Evolutionary conservation across 2,888 invertebrate species (phyloP).

Genomic region (Linnaemya tessellans): DNA sequence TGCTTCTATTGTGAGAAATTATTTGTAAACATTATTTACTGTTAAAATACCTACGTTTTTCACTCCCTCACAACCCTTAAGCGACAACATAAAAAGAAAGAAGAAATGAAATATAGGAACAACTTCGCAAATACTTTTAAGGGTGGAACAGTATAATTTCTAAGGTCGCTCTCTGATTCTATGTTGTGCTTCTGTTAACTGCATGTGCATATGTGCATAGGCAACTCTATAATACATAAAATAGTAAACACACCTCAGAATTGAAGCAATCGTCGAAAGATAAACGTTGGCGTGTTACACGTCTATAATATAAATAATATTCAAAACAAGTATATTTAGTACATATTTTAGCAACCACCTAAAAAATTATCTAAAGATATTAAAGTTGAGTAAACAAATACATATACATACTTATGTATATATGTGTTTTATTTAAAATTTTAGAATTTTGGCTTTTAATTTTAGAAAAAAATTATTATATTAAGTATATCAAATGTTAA

Average conservation of each 20-base stretch:
- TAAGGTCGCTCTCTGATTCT: constrained; percentile 39
- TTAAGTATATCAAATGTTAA: too few species aligned
- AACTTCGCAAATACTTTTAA: not conserved
- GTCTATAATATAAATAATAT: constrained; percentile 25
- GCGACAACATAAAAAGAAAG: not conserved
- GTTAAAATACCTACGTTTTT: constrained; percentile 14
- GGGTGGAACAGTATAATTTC: constrained; percentile 62
- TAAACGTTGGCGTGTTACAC: constrained; percentile 39
- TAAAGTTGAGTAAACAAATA: too few species aligned
- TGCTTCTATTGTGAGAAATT: not conserved
- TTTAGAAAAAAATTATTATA: not conserved
- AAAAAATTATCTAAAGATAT: not conserved
- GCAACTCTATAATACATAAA: constrained; percentile 68
- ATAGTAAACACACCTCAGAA: constrained; percentile 70
- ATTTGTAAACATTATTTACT: not conserved
- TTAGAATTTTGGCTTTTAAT: not conserved
- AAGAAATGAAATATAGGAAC: too few species aligned
- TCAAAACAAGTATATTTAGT: constrained; percentile 8
- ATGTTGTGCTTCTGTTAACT: not conserved
- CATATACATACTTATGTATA: too few species aligned
- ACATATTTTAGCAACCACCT: constrained; percentile 15
- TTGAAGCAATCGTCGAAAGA: constrained; percentile 52
- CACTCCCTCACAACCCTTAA: constrained; percentile 11
- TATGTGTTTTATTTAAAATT: not conserved
- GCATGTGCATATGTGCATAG: constrained; percentile 14